A percentile compares a stretch with the other conserved stretches of the same genome.
Conservation (phyloP, 2,888 invertebrate species). For the Ochlodes sylvanus region DNA sequence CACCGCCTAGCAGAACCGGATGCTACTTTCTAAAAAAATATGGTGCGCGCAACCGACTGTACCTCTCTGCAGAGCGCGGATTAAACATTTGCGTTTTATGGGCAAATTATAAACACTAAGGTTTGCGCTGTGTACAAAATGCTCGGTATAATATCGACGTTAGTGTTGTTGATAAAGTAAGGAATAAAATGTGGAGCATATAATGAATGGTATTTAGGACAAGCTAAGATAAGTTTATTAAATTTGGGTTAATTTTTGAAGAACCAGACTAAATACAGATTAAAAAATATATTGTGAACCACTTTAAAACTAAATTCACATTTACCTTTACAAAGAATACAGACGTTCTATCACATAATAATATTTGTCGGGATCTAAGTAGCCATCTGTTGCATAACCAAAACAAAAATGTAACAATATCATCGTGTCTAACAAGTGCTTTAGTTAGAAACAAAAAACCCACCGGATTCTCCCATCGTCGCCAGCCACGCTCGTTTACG, state of each 20-base stretch:
- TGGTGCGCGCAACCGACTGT: constrained; percentile 58
- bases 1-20: constrained; percentile 72
- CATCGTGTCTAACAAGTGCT: constrained; percentile 41
- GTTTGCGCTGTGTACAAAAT: background rate
- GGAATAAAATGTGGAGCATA: background rate
- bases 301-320: too few species aligned
- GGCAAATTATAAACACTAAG: background rate
- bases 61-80: constrained; percentile 20
- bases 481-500: constrained; percentile 59
- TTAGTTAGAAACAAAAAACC: constrained; percentile 57
- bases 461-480: constrained; percentile 62
- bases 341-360: too few species aligned
- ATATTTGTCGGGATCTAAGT: background rate
- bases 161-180: too few species aligned
- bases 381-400: constrained; percentile 20
- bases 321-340: too few species aligned
- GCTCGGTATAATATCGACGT: background rate
- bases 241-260: too few species aligned
- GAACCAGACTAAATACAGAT: too few species aligned
- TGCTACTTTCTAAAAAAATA: constrained; percentile 83
- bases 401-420: constrained; percentile 45
- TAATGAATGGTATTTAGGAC: background rate
- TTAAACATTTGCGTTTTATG: constrained; percentile 15
- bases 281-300: too few species aligned
- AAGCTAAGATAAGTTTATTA: background rate